Evolutionary conservation across 92 coral and sea anemone species (phyloP), one percentile per base, ranked within the genome.

Genomic region (Umimayanthus kanabou): DNA sequence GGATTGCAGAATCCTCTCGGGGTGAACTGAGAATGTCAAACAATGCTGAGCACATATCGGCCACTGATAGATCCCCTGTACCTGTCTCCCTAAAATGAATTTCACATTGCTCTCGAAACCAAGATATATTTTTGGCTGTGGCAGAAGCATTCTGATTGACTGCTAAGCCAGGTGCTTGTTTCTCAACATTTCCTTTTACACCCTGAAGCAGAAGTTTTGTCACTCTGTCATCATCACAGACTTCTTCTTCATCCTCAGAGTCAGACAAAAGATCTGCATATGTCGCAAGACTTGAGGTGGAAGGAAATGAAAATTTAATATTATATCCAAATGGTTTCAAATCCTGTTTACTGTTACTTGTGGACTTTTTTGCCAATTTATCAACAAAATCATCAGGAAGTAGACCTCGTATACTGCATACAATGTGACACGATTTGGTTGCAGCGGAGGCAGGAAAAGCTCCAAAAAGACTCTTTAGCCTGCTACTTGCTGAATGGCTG

Each of bases 21-120:
- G 92, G 97, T 4, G 99, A 97, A 73, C 98, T 91, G 67, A 97
- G 91, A 91, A 95, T 89, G 80, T 97, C 99, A 97, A 97, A 97
- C 42, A 97, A 66, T 9, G 98, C 99, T 8, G 98, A 97, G 47
- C 98, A 97, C 89, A 97, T 90, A 84, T 95, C 98, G 8, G 80
- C 89, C 6, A 94, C 93, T 43, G 94, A 85, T 30, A 95, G 39
- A 79, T 93, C 93, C 15, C 93, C 96, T n/a, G 85, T 84, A 1
- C 93, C 89, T 26, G 89, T 76, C 29, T 85, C 77, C 5, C 92
- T 89, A 87, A 94, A 94, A 72, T 92, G 90, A 39, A 89, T 70
- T 73, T 92, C 95, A 85, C 98, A 97, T 74, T 92, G 94, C 42
- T 89, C 80, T 57, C 93, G 92, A 23, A 97, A 87, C 99, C 99